These are phyloP conservation scores for Andrena bucephala DNA, from an alignment of 2,888 invertebrate species.

Conservation along the genomic window DNA sequence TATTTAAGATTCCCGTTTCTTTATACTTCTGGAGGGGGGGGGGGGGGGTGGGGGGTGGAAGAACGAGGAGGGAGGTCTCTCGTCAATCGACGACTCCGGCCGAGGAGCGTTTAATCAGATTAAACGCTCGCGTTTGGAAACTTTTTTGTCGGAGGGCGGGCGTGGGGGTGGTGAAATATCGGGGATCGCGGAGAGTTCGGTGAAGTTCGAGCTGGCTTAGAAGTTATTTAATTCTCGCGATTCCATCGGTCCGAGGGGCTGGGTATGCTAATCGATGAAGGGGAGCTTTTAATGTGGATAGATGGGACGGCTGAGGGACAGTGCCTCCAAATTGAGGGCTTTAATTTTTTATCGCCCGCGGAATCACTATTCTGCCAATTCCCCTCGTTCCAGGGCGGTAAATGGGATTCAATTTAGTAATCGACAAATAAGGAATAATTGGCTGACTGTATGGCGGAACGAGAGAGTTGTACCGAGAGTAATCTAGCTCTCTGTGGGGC, in stretches of 20 bases:
- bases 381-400: neutral
- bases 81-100: neutral
- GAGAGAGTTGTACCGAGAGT: neutral
- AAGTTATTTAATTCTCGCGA: slow-evolving; percentile 7
- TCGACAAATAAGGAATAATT: neutral
- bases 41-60: no score
- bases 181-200: slow-evolving; percentile 1
- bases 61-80: neutral
- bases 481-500: slow-evolving; percentile 6
- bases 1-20: no score
- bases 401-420: slow-evolving; percentile 3
- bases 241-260: neutral
- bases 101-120: slow-evolving; percentile 7
- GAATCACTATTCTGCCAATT: neutral
- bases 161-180: slow-evolving; percentile 1
- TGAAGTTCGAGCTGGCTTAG: neutral
- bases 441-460: neutral
- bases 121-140: neutral
- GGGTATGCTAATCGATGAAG: neutral
- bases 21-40: no score
- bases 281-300: neutral
- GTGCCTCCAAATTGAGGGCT: neutral
- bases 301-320: slow-evolving; percentile 4
- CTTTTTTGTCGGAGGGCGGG: neutral
- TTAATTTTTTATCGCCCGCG: neutral